Evolutionary conservation across 2,113 vertebrate genomes (phyloP).

Genomic region (Prietella phreatophila): DNA sequence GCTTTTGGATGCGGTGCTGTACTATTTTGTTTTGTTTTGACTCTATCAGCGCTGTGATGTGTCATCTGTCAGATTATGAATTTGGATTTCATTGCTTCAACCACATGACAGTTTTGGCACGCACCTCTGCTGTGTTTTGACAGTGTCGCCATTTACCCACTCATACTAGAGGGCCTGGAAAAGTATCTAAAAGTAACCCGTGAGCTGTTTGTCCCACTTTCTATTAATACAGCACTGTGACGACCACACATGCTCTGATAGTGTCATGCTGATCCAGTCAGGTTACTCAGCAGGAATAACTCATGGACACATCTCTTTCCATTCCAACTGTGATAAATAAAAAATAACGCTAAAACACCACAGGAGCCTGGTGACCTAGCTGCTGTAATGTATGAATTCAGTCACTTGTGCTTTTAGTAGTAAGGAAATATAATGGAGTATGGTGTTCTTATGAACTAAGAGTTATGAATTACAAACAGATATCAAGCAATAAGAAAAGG

Average conservation of each 20-base stretch:
- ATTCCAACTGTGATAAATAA: constrained; percentile 21
- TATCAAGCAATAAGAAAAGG: neutral
- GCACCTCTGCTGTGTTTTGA: neutral
- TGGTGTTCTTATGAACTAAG: neutral
- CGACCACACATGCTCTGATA: constrained; percentile 37
- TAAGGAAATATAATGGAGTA: neutral
- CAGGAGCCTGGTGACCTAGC: neutral
- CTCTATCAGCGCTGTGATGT: neutral
- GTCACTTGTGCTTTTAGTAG: neutral
- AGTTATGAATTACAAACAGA: neutral
- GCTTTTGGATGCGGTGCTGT: neutral
- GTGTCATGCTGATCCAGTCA: constrained; percentile 23
- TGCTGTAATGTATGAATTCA: neutral
- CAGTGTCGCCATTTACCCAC: constrained; percentile 21
- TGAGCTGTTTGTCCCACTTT: constrained; percentile 73
- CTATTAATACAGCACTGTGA: constrained; percentile 70
- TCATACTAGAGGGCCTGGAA: constrained; percentile 33
- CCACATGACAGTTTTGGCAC: constrained; percentile 21
- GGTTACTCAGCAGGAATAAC: constrained; percentile 36
- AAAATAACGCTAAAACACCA: neutral
- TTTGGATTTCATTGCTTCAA: neutral
- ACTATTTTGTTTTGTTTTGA: constrained; percentile 2
- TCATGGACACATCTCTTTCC: constrained; percentile 11
- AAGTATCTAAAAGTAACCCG: constrained; percentile 62
- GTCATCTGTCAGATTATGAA: constrained; percentile 18